Evolutionary conservation across 2,888 invertebrate genomes (phyloP), one percentile per base, ranked within the genome.

Genomic region (Linnaemya vulpina): DNA sequence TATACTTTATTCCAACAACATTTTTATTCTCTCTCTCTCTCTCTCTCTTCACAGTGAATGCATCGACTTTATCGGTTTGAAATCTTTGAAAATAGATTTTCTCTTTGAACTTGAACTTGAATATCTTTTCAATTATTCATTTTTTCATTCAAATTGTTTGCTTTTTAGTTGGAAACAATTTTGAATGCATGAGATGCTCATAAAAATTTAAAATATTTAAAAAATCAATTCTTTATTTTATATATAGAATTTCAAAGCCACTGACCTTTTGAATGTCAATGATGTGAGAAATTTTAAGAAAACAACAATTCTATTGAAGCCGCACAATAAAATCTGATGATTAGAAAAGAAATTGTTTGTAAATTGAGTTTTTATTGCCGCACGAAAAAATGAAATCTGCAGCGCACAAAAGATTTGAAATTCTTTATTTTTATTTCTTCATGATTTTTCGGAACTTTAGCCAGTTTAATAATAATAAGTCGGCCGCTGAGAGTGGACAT

Each of bases 81-180:
- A 43, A 58, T 58, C 25, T 58, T 9, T 15, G 0, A 0, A 63
- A 11, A 13, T 11, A 22, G 58, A 55, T 17, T n/a, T 62, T 51
- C n/a, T 13, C 22, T 71, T 78, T 78, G 78, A 83, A 78, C 83
- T 78, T 83, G 83, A 78, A 65, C 83, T 83, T 78, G 68, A 62
- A 58, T 49, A 30, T 43, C 49, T 70, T 46, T 55, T 38, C 35
- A 67, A 49, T 17, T 67, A 7, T 22, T 70, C n/a, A 20, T 55
- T 70, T n/a, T n/a, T 43, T 40, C 20, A 40, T 22, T 22, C 13
- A n/a, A 3, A 11, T 22, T 70, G n/a, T 68, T 13, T 25, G 10
- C 30, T 40, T 40, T 3, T 51, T 68, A 13, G 40, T n/a, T 5
- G 17, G 25, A 10, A 9, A 40, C 13, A 40, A 11, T 5, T 30